Base-by-base conservation (phyloP, 2,888 invertebrate species). In the Autographa gamma region DNA sequence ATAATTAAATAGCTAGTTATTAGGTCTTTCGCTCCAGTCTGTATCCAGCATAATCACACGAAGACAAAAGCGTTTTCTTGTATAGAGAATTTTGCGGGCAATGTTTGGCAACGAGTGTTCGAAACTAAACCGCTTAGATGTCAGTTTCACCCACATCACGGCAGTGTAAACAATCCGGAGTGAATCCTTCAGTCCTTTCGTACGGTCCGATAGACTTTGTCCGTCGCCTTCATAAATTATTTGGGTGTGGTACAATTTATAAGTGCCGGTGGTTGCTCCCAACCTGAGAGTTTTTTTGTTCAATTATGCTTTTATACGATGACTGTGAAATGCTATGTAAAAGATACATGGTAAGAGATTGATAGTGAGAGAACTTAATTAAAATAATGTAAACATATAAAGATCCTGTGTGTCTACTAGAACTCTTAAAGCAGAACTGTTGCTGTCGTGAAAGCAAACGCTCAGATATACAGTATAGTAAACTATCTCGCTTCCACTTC, bases 141-240 rank as follows among this genome's bases (percentile, higher is more conserved):
- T 82, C 82, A 83, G 74, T 71, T 74, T 76, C 74, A 80, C 80
- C 82, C 82, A 79, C 80, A 73, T 80, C 80, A 82, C 60, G 71
- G 43, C 60, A 80, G 77, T 81, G 87, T 85, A 84, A 88, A 86
- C 85, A 87, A 85, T 82, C 77, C 78, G 69, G 81, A 85, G 82
- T 77, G 79, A 82, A 84, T 81, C 80, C 80, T 73, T 63, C 74
- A 78, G 80, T 82, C 82, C 80, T 82, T 80, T 71, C 66, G 54
- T 63, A 77, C 77, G 82, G 74, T 76, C 76, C 73, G 75, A 73
- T 81, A 66, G 70, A 72, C 69, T 62, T 67, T 56, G 69, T 66
- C 83, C 73, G 83, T 68, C 73, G 74, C 77, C 75, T 80, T 76
- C 73, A 83, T 85, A 79, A 84, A 83, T 83, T 79, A 85, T 85